Percentiles rank a stretch among this genome's conserved stretches.
Conservation (phyloP, 2,113 vertebrate species). For the Oreochromis spilurus region DNA sequence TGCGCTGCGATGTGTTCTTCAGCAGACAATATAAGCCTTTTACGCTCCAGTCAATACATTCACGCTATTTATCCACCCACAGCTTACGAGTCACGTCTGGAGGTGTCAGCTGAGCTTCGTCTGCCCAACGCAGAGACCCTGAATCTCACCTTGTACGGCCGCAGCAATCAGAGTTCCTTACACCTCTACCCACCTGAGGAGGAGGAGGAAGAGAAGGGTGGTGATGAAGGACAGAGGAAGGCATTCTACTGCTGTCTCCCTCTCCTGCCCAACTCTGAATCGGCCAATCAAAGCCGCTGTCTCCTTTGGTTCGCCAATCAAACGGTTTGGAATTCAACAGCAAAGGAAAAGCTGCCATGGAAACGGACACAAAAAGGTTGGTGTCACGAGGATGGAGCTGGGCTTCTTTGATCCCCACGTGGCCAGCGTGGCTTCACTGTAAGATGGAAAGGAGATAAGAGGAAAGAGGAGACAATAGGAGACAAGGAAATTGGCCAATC, state of each 20-base stretch:
- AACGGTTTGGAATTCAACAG: conserved; percentile 19
- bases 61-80: not conserved
- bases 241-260: conserved; percentile 54
- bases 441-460: not conserved
- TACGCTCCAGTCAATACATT: not conserved
- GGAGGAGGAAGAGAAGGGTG: not conserved
- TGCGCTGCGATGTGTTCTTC: not conserved
- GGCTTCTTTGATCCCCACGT: not conserved
- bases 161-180: conserved; percentile 7
- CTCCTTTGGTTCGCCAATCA: conserved; percentile 55
- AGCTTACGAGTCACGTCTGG: not conserved
- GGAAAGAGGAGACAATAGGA: not conserved
- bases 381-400: not conserved
- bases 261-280: not conserved
- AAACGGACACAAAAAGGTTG: conserved; percentile 44
- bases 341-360: conserved; percentile 32
- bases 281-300: conserved; percentile 44
- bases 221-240: not conserved
- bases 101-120: conserved; percentile 35
- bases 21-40: not conserved
- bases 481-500: not conserved
- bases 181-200: conserved; percentile 6
- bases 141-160: conserved; percentile 41
- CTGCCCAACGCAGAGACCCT: not conserved
- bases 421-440: not conserved